Evolutionary conservation across 2,113 vertebrate genomes (phyloP).

Genomic region (Passer montanus): DNA sequence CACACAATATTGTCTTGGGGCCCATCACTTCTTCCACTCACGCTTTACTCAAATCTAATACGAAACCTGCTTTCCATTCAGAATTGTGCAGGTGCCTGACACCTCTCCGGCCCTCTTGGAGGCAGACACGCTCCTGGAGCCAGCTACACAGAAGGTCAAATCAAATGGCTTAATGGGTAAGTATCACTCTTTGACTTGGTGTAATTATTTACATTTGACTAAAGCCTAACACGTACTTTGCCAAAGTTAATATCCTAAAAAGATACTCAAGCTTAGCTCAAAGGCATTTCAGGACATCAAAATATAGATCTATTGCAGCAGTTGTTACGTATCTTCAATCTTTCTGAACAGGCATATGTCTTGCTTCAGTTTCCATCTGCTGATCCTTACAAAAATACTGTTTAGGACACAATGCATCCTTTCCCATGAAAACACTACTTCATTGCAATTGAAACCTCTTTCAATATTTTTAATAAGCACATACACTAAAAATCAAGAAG

Average conservation of each 20-base stretch:
- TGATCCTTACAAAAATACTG: not conserved
- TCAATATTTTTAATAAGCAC: not conserved
- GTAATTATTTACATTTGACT: conserved; percentile 17
- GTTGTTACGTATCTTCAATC: not conserved
- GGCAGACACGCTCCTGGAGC: not conserved
- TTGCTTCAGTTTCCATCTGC: not conserved
- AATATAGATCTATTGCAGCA: not conserved
- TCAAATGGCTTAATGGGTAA: not conserved
- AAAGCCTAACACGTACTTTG: not conserved
- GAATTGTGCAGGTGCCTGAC: rapidly evolving
- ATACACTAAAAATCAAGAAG: not conserved
- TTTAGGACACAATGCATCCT: not conserved
- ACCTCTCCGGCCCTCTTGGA: not conserved
- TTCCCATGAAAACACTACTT: not conserved
- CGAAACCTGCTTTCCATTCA: not conserved
- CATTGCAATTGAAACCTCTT: not conserved
- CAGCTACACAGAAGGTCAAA: not conserved
- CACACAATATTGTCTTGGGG: not conserved
- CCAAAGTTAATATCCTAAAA: conserved; percentile 17
- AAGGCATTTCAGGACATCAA: not conserved
- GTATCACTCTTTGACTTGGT: not conserved
- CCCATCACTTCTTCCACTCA: not conserved
- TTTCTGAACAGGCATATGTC: not conserved
- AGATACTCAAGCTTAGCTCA: not conserved
- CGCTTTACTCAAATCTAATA: not conserved